Percentiles rank a stretch among this genome's conserved stretches.
Evolutionary conservation across 1,140 invertebrate genomes (phyloP).

Genomic region (Homarus americanus): DNA sequence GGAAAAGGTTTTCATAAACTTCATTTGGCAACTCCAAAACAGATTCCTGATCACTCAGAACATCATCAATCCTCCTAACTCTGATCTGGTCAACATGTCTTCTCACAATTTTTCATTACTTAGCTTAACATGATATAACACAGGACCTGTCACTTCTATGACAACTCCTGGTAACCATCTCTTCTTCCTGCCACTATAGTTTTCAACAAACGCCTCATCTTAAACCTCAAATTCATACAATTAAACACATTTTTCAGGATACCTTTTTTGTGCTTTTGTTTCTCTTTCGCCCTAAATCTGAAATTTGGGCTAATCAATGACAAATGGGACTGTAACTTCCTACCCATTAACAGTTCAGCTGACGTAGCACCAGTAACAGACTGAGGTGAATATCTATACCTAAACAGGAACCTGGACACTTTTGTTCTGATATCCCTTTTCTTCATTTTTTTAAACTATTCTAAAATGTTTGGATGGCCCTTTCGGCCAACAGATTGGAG

Average conservation of each 20-base stretch:
- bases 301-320: not conserved
- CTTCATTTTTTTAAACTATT: slow-evolving; percentile 12
- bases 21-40: not conserved
- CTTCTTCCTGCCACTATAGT: slow-evolving; percentile 36
- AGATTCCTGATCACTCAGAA: too few species aligned
- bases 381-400: slow-evolving; percentile 10
- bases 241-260: not conserved
- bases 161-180: too few species aligned
- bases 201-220: slow-evolving; percentile 31
- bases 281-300: not conserved
- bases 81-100: slow-evolving; percentile 28
- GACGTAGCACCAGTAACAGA: not conserved
- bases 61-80: too few species aligned
- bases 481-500: slow-evolving; percentile 7
- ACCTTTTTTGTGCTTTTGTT: slow-evolving; percentile 9
- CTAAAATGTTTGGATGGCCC: slow-evolving; percentile 2
- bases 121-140: slow-evolving; percentile 11
- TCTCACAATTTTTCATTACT: not conserved
- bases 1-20: not conserved
- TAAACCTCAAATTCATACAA: not conserved
- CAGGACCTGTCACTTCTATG: slow-evolving; percentile 10
- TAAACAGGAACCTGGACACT: slow-evolving; percentile 34
- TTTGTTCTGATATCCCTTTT: slow-evolving; percentile 6
- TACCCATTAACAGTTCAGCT: slow-evolving; percentile 14
- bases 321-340: not conserved